A percentile compares a stretch with the other conserved stretches of the same genome.
These are phyloP conservation scores for Oscheius sp. DNA, from an alignment of 2,888 invertebrate species.

Conservation along the genomic window DNA sequence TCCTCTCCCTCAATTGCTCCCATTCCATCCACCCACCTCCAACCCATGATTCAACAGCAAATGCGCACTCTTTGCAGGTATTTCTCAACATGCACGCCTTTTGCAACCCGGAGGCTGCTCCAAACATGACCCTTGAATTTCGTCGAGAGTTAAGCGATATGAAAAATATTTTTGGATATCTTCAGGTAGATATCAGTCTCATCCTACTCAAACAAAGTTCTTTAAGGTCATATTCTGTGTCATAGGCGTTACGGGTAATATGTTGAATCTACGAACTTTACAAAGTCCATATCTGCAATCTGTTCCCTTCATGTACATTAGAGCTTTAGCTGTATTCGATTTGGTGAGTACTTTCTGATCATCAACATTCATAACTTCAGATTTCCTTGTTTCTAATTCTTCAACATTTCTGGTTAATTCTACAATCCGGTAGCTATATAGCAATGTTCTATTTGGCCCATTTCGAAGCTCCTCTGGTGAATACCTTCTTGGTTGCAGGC, in stretches of 20 bases:
- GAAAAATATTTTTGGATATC: conserved; percentile 24
- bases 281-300: conserved; percentile 84
- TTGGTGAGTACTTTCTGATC: conserved; percentile 75
- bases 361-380: neutral
- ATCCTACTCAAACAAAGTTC: neutral
- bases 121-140: conserved; percentile 32
- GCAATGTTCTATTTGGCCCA: conserved; percentile 80
- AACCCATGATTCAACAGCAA: neutral
- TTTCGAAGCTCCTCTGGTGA: conserved; percentile 82
- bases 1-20: neutral
- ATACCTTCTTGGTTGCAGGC: conserved; percentile 78
- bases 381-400: conserved; percentile 32
- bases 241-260: conserved; percentile 80
- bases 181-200: conserved; percentile 8
- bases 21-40: conserved; percentile 12
- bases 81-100: conserved; percentile 39
- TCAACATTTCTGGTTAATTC: conserved; percentile 45
- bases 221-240: conserved; percentile 61
- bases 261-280: conserved; percentile 84
- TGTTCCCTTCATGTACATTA: conserved; percentile 83
- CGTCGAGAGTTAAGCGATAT: conserved; percentile 19
- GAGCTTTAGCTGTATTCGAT: conserved; percentile 85
- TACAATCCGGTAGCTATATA: conserved; percentile 4
- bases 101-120: conserved; percentile 29
- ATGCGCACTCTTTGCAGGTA: conserved; percentile 12